Evolutionary conservation across 2,888 invertebrate genomes (phyloP).

Genomic region (Bruchidius siliquastri): DNA sequence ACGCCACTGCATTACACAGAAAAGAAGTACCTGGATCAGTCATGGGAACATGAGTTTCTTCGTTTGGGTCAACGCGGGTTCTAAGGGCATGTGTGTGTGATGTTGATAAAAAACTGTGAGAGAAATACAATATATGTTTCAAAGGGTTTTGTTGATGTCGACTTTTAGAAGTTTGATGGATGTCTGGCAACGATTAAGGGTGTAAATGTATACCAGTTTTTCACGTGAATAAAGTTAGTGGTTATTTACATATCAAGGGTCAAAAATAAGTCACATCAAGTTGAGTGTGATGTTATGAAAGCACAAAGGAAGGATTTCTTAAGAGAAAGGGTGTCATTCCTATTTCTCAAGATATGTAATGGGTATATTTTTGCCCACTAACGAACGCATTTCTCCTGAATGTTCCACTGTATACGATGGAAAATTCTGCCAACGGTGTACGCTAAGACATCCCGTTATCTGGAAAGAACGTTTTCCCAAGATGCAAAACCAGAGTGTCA

Average conservation of each 20-base stretch:
- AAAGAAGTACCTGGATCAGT: not conserved
- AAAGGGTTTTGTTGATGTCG: not conserved
- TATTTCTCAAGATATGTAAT: not conserved
- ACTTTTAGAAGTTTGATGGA: not conserved
- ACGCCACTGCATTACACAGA: not conserved
- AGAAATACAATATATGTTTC: not conserved
- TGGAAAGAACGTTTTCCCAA: too few relatives aligned
- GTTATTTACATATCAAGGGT: not conserved
- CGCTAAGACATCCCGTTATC: too few relatives aligned
- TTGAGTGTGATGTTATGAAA: not conserved
- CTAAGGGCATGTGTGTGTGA: not conserved
- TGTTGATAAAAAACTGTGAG: not conserved
- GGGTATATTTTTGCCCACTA: too few relatives aligned
- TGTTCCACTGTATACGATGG: too few relatives aligned
- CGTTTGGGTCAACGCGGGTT: not conserved
- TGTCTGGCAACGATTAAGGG: not conserved
- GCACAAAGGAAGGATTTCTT: not conserved
- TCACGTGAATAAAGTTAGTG: not conserved
- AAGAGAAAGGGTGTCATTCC: not conserved
- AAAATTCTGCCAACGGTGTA: too few relatives aligned
- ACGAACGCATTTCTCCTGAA: too few relatives aligned
- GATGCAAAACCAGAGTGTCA: too few relatives aligned
- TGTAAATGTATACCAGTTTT: not conserved
- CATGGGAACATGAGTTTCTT: not conserved
- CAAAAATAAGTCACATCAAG: not conserved